These are phyloP conservation scores for Cygnus olor DNA, from an alignment of 2,797 vertebrate species.

Conservation along the genomic window DNA sequence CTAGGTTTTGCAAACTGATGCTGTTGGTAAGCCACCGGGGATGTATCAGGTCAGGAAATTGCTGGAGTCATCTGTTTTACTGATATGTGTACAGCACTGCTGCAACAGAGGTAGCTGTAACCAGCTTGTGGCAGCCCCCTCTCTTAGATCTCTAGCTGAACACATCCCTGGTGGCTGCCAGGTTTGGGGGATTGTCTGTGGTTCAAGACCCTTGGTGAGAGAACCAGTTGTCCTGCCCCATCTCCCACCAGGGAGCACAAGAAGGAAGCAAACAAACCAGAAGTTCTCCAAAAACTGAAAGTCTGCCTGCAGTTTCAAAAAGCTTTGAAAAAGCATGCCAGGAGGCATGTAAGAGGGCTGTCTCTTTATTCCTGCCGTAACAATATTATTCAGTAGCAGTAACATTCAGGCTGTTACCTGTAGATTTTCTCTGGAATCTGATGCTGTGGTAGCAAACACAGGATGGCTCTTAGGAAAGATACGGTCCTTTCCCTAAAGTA, in stretches of 20 bases:
- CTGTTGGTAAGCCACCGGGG: background rate
- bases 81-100: fast-evolving
- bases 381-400: background rate
- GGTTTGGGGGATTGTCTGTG: background rate
- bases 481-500: background rate
- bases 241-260: background rate
- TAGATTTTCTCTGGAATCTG: background rate
- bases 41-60: background rate
- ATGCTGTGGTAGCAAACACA: background rate
- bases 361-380: background rate
- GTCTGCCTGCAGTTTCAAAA: background rate
- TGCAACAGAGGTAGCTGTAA: background rate
- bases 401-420: background rate
- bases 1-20: background rate
- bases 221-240: background rate
- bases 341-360: fast-evolving
- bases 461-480: background rate
- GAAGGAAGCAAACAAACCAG: background rate
- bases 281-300: background rate
- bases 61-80: background rate
- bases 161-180: background rate
- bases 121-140: background rate
- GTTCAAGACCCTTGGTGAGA: background rate
- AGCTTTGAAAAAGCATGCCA: background rate
- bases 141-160: background rate